Conservation (phyloP, 64 coral and sea anemone species). For the Actinia equina region DNA sequence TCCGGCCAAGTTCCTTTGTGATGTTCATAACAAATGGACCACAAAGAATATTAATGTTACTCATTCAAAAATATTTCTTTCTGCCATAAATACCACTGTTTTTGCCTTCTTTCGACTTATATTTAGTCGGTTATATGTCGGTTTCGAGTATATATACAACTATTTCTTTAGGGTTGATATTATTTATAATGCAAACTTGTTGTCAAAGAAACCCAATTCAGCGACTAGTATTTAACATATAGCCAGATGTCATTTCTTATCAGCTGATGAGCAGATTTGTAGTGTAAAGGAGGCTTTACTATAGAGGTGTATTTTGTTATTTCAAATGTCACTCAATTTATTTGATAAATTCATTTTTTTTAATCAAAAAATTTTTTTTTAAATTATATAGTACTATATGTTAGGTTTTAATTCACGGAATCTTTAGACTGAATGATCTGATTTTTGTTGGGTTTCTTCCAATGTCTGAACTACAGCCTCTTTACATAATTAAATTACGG, state of each 20-base stretch:
- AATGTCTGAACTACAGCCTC: not conserved
- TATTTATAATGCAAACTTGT: not conserved
- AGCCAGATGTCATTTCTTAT: not conserved
- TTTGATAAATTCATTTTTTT: not conserved
- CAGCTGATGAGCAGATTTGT: not conserved
- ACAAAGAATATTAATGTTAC: not conserved
- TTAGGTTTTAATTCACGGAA: not conserved
- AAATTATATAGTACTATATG: not conserved
- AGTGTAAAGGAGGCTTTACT: not conserved
- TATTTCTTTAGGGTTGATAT: not conserved
- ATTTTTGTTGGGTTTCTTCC: not conserved
- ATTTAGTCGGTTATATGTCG: no score
- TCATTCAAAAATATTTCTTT: not conserved
- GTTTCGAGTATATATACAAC: not conserved
- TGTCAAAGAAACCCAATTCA: conserved; percentile 9
- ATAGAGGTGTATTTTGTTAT: not conserved
- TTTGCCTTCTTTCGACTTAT: not conserved
- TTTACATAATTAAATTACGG: not conserved
- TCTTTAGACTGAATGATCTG: not conserved
- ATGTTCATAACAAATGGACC: conserved; percentile 1
- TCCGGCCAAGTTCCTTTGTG: conserved; percentile 1
- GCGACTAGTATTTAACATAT: not conserved
- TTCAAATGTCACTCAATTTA: not conserved
- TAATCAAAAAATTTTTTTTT: not conserved
- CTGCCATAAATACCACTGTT: not conserved